phyloP scores from a whole-genome alignment of 2,888 invertebrate genomes.

The Chymomyza procnemis region DNA sequence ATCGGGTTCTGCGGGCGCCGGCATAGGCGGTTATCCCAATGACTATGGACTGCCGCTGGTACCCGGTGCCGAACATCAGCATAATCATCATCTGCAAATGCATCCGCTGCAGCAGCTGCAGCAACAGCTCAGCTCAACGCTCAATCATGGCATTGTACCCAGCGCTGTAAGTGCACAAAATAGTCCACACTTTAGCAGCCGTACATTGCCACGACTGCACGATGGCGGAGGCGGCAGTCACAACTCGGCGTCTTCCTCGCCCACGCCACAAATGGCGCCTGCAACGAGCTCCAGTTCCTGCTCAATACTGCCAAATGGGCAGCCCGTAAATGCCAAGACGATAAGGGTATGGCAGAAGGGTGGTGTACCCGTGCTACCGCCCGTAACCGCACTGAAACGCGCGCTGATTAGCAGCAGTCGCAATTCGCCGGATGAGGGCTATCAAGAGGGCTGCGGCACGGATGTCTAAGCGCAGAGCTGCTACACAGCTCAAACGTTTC shows the following conservation, averaged over 20 bases:
- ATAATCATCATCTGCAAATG: constrained; percentile 76
- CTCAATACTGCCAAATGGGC: constrained; percentile 74
- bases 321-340: constrained; percentile 85
- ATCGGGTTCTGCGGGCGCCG: constrained; percentile 57
- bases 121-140: constrained; percentile 70
- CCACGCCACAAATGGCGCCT: constrained; percentile 42
- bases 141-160: constrained; percentile 45
- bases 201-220: constrained; percentile 63
- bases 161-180: constrained; percentile 40
- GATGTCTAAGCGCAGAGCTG: constrained; percentile 83
- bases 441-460: constrained; percentile 95
- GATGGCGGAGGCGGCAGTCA: constrained; percentile 48
- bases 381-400: constrained; percentile 90
- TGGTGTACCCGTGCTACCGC: constrained; percentile 89
- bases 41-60: constrained; percentile 88
- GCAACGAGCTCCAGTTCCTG: constrained; percentile 63
- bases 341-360: constrained; percentile 92
- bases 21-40: constrained; percentile 82
- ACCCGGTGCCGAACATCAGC: constrained; percentile 79
- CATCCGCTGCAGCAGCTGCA: constrained; percentile 80
- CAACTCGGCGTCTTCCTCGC: constrained; percentile 48
- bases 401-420: constrained; percentile 89
- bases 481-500: not conserved
- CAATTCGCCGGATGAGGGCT: constrained; percentile 93
- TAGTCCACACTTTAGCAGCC: constrained; percentile 69